Conservation (phyloP, 92 coral and sea anemone species). For the Epizoanthus scotinus region DNA sequence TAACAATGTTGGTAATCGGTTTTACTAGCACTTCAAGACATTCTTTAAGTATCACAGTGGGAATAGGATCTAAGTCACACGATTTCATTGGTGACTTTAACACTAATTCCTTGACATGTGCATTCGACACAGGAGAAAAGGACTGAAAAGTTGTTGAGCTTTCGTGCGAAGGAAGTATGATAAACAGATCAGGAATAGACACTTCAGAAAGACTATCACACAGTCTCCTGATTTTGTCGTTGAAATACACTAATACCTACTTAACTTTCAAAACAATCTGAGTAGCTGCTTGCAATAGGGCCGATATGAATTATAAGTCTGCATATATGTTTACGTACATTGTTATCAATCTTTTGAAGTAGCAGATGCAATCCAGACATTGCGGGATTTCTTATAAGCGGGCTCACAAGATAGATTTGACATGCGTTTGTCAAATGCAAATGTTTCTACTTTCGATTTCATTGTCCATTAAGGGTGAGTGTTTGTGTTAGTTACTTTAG, state of each 20-base stretch:
- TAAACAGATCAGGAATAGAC: conserved; percentile 4
- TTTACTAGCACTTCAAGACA: conserved; percentile 6
- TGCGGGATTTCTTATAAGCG: too few species aligned
- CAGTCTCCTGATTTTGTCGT: conserved; percentile 18
- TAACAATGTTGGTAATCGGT: conserved; percentile 16
- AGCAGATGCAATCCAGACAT: too few species aligned
- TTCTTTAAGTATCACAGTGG: conserved; percentile 3
- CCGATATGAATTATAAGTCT: too few species aligned
- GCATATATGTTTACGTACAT: too few species aligned
- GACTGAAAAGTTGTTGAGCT: neutral
- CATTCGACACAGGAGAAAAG: neutral
- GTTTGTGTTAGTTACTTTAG: too few species aligned
- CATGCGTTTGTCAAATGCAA: too few species aligned
- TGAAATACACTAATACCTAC: conserved; percentile 23
- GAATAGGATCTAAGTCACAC: conserved; percentile 14
- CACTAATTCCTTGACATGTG: neutral
- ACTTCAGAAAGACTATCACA: conserved; percentile 13
- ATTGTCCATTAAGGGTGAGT: too few species aligned
- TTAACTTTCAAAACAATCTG: too few species aligned
- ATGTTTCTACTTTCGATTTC: too few species aligned
- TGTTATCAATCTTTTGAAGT: too few species aligned
- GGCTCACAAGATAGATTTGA: too few species aligned
- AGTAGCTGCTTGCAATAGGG: too few species aligned
- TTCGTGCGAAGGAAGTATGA: neutral
- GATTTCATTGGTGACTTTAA: conserved; percentile 6